A percentile compares a stretch with the other conserved stretches of the same genome.
Conservation (phyloP, 2,797 vertebrate species). For the Loris lydekkerianus region DNA sequence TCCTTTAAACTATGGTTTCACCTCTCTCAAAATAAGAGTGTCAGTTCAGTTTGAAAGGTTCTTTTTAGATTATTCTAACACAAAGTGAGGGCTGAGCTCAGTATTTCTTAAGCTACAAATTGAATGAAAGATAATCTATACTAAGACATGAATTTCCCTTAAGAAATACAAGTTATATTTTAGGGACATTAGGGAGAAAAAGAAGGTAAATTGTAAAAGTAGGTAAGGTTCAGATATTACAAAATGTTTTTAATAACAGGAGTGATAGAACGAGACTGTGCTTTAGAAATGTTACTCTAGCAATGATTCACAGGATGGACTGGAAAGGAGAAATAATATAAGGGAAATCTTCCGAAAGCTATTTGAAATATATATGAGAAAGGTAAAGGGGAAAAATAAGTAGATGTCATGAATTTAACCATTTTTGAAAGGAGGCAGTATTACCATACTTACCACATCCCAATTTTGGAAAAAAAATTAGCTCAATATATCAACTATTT, state of each 20-base stretch:
- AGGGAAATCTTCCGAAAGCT: background rate
- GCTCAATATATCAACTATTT: background rate
- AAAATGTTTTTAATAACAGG: background rate
- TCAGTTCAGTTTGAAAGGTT: constrained; percentile 24
- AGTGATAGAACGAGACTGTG: background rate
- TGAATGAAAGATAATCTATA: background rate
- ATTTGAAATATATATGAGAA: background rate
- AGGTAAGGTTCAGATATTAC: background rate
- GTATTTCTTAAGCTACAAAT: background rate
- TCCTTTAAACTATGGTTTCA: background rate
- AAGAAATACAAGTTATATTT: background rate
- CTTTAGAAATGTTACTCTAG: constrained; percentile 14
- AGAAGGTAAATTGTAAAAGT: background rate
- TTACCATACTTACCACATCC: background rate
- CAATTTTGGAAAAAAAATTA: background rate
- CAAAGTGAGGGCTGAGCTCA: background rate
- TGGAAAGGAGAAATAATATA: background rate
- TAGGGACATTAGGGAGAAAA: constrained; percentile 9
- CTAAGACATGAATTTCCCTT: background rate
- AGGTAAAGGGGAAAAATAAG: background rate
- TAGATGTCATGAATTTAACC: background rate
- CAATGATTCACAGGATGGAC: background rate
- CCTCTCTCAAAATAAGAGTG: background rate
- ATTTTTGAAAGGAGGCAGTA: constrained; percentile 1
- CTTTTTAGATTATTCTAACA: background rate